A percentile compares a stretch with the other conserved stretches of the same genome.
Evolutionary conservation across 2,113 vertebrate genomes (phyloP).

Genomic region (Macaca nemestrina): DNA sequence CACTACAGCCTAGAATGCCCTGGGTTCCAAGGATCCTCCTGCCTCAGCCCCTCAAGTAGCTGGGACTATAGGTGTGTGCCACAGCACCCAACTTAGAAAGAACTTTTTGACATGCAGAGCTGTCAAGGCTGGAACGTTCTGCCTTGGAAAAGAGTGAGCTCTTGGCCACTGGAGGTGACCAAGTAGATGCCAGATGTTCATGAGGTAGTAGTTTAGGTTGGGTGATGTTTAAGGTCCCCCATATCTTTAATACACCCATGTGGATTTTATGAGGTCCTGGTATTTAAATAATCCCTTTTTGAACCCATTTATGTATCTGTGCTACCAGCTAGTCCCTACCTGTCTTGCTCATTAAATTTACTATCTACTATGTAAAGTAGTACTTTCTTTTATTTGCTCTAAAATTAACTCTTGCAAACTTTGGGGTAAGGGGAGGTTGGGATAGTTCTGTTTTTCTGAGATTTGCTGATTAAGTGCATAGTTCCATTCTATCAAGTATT

Average conservation of each 20-base stretch:
- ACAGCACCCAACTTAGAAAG: background rate
- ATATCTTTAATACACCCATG: background rate
- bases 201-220: background rate
- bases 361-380: constrained; percentile 40
- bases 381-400: constrained; percentile 49
- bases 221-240: background rate
- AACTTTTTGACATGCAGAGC: background rate
- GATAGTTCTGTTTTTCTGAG: constrained; percentile 51
- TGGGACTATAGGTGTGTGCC: background rate
- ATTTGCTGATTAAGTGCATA: constrained; percentile 60
- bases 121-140: background rate
- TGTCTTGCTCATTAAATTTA: background rate
- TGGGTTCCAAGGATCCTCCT: background rate
- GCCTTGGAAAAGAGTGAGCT: background rate
- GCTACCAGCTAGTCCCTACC: background rate
- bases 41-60: background rate
- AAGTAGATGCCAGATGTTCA: background rate
- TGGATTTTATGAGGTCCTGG: background rate
- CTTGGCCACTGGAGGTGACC: background rate
- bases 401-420: constrained; percentile 58
- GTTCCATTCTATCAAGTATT: background rate
- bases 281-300: constrained; percentile 37
- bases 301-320: background rate
- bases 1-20: background rate
- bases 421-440: background rate